Percentiles rank a stretch among this genome's conserved stretches.
Evolutionary conservation across 2,888 invertebrate genomes (phyloP).

Genomic region (Hypolimnas misippus): DNA sequence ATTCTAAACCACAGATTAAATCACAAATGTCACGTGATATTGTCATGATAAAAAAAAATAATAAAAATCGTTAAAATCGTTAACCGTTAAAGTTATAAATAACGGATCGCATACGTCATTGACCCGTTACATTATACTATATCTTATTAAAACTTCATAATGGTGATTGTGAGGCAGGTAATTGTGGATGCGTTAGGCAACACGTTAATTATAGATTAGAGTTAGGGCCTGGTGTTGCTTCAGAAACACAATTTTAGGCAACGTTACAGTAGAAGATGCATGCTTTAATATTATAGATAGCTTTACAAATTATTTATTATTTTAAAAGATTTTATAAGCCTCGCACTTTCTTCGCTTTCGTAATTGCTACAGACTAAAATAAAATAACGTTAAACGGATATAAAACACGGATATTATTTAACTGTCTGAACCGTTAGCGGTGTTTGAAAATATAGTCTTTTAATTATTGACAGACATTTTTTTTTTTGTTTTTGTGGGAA

Average conservation of each 20-base stretch:
- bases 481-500: no score
- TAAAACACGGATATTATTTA: no score
- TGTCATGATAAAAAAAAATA: background rate
- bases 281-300: constrained; percentile 1
- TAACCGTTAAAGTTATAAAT: background rate
- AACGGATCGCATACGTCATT: background rate
- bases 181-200: constrained; percentile 32
- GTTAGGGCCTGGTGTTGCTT: constrained; percentile 31
- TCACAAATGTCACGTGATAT: no score
- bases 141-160: constrained; percentile 36
- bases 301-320: background rate
- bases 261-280: constrained; percentile 20
- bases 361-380: no score
- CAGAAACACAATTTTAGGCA: constrained; percentile 20
- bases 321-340: no score
- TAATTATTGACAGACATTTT: no score
- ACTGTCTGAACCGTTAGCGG: no score
- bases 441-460: no score
- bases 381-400: no score
- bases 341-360: no score
- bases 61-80: background rate
- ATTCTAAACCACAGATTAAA: no score
- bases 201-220: constrained; percentile 39
- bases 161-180: constrained; percentile 29
- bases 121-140: constrained; percentile 5